A percentile compares a stretch with the other conserved stretches of the same genome.
Conservation (phyloP, 2,888 invertebrate species). For the Nomada fabriciana region DNA sequence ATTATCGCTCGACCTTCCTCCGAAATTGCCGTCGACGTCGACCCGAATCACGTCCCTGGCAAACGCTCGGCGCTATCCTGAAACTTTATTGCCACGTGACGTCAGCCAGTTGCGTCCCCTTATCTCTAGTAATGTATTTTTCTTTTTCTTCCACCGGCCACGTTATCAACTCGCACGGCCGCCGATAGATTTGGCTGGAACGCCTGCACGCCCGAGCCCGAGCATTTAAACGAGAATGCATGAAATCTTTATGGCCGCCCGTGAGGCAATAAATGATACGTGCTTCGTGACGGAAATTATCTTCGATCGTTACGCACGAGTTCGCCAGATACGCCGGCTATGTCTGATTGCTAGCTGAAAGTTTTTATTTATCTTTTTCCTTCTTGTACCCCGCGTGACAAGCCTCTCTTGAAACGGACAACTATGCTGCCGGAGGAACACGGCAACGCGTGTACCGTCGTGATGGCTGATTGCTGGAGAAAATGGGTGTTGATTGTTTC, state of each 20-base stretch:
- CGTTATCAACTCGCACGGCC: constrained; percentile 50
- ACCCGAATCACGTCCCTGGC: background rate
- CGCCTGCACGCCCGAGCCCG: constrained; percentile 8
- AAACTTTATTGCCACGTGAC: constrained; percentile 35
- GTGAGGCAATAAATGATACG: constrained; percentile 59
- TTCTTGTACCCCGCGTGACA: background rate
- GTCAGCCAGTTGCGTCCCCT: constrained; percentile 27
- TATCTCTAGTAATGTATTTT: constrained; percentile 36
- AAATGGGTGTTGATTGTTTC: background rate
- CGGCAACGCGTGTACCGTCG: no score
- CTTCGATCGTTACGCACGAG: constrained; percentile 55
- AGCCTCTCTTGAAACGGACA: background rate
- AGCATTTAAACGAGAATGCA: constrained; percentile 54
- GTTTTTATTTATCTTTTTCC: background rate
- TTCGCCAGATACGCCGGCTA: constrained; percentile 3
- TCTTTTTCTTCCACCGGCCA: background rate
- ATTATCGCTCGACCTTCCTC: constrained; percentile 41
- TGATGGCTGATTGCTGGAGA: no score
- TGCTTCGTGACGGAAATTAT: constrained; percentile 66
- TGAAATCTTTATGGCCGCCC: constrained; percentile 66
- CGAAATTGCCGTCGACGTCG: constrained; percentile 22
- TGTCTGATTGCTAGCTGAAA: background rate
- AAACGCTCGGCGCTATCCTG: constrained; percentile 9
- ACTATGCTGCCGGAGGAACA: background rate
- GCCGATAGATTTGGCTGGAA: constrained; percentile 53